Conservation (phyloP, 2,113 vertebrate species). For the Lates calcarifer region DNA sequence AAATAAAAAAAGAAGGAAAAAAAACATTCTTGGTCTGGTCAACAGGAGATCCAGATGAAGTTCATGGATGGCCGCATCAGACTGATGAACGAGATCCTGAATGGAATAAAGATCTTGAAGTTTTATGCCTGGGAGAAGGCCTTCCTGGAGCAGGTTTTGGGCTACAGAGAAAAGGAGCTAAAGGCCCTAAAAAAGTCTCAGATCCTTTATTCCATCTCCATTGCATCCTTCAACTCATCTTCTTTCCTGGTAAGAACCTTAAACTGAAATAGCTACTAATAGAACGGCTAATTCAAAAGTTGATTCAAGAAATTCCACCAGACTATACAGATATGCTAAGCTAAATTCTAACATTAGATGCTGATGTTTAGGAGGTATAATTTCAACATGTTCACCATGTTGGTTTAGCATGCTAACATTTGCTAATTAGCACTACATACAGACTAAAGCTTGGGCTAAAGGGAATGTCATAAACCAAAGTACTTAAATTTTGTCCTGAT, state of each 20-base stretch:
- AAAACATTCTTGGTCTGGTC: constrained; percentile 40
- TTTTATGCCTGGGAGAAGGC: constrained; percentile 93
- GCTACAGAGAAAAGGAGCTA: constrained; percentile 87
- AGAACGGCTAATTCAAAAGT: neutral
- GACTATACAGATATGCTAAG: neutral
- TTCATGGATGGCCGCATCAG: constrained; percentile 91
- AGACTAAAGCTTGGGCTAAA: no score
- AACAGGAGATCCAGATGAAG: constrained; percentile 93
- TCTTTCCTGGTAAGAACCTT: constrained; percentile 89
- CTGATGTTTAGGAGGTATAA: no score
- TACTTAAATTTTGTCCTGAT: no score
- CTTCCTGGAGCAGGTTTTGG: constrained; percentile 88
- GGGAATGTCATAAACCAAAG: no score
- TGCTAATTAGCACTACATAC: no score
- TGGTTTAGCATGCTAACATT: no score
- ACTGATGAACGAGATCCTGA: constrained; percentile 91
- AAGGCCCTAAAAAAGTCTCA: constrained; percentile 90
- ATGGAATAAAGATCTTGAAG: constrained; percentile 91
- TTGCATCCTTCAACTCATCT: constrained; percentile 94
- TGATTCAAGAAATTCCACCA: neutral
- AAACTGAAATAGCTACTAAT: neutral
- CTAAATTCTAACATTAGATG: neutral
- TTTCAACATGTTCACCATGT: no score
- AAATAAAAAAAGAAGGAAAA: constrained; percentile 17
- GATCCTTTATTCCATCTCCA: constrained; percentile 92